These are phyloP conservation scores for Nerophis ophidion DNA, from an alignment of 2,113 vertebrate genomes.

Conservation along the genomic window DNA sequence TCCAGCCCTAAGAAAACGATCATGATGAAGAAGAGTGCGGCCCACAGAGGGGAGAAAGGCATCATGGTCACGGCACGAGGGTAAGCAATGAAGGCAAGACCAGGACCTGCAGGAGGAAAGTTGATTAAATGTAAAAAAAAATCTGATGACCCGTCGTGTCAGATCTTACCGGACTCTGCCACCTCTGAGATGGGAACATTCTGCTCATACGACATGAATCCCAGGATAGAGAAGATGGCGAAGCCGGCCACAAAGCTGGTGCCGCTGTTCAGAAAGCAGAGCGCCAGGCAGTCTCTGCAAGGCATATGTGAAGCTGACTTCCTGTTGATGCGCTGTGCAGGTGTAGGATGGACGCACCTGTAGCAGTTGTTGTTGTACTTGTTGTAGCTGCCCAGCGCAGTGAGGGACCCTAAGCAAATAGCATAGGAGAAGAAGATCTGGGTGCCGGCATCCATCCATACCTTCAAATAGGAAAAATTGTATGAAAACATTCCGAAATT, in stretches of 20 bases:
- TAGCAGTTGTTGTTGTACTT: constrained; percentile 97
- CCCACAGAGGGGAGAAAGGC: constrained; percentile 92
- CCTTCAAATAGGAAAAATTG: constrained; percentile 60
- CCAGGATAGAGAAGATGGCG: constrained; percentile 95
- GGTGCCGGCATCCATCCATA: constrained; percentile 98
- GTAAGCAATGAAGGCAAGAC: constrained; percentile 94
- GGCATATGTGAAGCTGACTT: neutral
- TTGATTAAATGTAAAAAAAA: neutral
- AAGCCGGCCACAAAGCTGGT: constrained; percentile 94
- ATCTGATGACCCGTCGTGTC: neutral
- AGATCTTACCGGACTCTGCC: constrained; percentile 86
- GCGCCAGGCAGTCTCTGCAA: constrained; percentile 84
- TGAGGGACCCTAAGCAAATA: constrained; percentile 90
- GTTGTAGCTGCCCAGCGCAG: constrained; percentile 95
- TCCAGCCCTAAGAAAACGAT: constrained; percentile 87
- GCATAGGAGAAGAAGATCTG: constrained; percentile 98
- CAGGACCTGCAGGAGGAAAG: constrained; percentile 76
- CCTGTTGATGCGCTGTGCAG: neutral
- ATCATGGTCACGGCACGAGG: constrained; percentile 93
- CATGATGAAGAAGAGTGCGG: constrained; percentile 91
- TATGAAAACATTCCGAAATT: too few species aligned
- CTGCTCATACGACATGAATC: constrained; percentile 93
- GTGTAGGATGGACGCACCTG: constrained; percentile 65
- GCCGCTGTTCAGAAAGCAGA: constrained; percentile 90
- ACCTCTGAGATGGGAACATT: constrained; percentile 89